These are phyloP conservation scores for Neosilurus hyrtlii DNA, from an alignment of 2,797 vertebrate genomes.

Conservation along the genomic window DNA sequence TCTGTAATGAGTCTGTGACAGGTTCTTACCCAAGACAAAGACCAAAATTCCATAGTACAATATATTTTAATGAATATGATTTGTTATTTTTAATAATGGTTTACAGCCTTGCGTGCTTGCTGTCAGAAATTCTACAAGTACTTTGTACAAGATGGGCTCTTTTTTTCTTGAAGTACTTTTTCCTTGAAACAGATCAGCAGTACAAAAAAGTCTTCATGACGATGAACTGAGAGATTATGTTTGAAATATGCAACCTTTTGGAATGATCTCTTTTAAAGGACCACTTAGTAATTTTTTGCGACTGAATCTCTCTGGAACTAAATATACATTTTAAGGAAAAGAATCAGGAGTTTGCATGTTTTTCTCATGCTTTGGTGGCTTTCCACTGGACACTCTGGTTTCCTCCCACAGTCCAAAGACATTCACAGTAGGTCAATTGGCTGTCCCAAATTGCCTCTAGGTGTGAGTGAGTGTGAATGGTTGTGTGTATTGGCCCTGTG, in stretches of 20 bases:
- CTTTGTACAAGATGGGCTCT: background rate
- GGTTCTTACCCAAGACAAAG: background rate
- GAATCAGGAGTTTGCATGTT: background rate
- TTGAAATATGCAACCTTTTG: background rate
- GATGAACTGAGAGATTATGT: background rate
- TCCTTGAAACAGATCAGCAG: background rate
- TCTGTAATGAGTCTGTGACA: background rate
- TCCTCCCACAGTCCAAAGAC: too few relatives aligned
- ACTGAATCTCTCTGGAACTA: background rate
- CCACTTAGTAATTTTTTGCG: background rate
- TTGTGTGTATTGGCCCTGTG: too few relatives aligned
- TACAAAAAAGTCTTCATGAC: background rate
- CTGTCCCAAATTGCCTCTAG: too few relatives aligned
- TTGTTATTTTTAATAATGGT: slow-evolving; percentile 2
- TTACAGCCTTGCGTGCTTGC: background rate
- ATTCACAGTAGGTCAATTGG: too few relatives aligned
- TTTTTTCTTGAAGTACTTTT: background rate
- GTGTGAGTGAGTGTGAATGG: too few relatives aligned
- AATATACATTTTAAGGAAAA: background rate
- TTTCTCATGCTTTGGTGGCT: too few relatives aligned
- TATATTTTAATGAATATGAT: background rate
- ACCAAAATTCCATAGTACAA: background rate
- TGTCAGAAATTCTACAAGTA: background rate
- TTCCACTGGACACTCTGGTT: too few relatives aligned
- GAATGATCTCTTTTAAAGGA: background rate